phyloP scores from a whole-genome alignment of 2,113 vertebrate species.

The Varanus salvator region DNA sequence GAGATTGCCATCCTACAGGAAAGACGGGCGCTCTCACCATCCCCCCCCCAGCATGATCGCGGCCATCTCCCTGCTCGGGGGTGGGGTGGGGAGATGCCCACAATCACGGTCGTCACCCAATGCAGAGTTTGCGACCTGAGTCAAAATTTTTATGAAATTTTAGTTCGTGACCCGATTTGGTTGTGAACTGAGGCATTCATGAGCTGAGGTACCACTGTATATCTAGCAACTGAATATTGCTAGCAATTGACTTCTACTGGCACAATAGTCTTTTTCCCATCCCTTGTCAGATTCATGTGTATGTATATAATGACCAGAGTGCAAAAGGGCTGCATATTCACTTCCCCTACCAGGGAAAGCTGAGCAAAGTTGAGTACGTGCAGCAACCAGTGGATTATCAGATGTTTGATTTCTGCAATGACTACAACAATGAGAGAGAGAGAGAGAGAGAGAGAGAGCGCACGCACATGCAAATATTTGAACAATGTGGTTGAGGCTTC shows the following conservation, averaged over 20 bases:
- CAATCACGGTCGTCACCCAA: no score
- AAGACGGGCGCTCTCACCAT: no score
- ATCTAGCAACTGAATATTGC: not conserved
- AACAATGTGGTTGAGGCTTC: not conserved
- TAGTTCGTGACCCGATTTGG: no score
- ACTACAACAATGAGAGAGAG: not conserved
- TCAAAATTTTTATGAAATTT: no score
- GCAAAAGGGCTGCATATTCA: not conserved
- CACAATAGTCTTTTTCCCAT: not conserved
- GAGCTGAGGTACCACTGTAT: no score
- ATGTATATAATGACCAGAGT: not conserved
- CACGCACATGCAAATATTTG: no score
- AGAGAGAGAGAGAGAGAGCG: not conserved
- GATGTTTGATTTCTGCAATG: not conserved
- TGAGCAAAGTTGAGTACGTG: not conserved
- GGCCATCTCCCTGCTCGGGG: no score
- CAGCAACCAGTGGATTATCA: not conserved
- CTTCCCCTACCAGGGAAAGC: not conserved
- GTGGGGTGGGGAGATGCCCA: no score
- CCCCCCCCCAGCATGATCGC: no score
- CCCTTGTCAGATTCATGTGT: not conserved
- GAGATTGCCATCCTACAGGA: no score
- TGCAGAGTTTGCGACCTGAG: no score
- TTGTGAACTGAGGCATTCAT: no score
- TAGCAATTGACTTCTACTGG: not conserved